These are phyloP conservation scores for Orthonevra nobilis DNA, from an alignment of 2,888 invertebrate species.

Conservation along the genomic window DNA sequence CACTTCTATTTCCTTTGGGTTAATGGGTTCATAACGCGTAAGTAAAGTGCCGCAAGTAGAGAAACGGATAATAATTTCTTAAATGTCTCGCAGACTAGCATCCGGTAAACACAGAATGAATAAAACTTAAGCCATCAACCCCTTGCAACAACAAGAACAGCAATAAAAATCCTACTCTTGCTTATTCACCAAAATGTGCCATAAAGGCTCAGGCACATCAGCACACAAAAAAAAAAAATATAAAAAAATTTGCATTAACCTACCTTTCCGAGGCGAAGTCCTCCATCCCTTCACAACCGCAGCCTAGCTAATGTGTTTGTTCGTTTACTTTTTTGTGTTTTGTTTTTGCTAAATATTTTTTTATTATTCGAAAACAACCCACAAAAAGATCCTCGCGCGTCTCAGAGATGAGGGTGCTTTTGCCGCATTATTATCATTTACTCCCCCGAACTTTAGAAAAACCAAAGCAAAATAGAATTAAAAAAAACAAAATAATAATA, in stretches of 20 bases:
- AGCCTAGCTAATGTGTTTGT: slow-evolving; percentile 56
- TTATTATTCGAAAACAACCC: slow-evolving; percentile 64
- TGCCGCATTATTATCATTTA: slow-evolving; percentile 62
- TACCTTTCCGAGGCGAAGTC: slow-evolving; percentile 39
- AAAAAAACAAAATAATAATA: slow-evolving; percentile 54
- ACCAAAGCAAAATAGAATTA: slow-evolving; percentile 42
- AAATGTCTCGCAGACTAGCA: slow-evolving; percentile 33
- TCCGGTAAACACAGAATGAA: slow-evolving; percentile 38
- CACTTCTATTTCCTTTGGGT: slow-evolving; percentile 35
- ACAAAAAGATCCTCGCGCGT: slow-evolving; percentile 48
- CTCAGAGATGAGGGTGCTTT: slow-evolving; percentile 35
- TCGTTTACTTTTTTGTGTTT: slow-evolving; percentile 15
- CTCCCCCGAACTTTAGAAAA: slow-evolving; percentile 4
- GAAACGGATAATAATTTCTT: slow-evolving; percentile 53
- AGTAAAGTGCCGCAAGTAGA: slow-evolving; percentile 22
- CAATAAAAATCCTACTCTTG: slow-evolving; percentile 19
- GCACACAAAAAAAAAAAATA: slow-evolving; percentile 15
- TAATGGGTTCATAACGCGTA: slow-evolving; percentile 57
- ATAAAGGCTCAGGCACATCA: slow-evolving; percentile 17
- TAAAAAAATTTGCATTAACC: slow-evolving; percentile 54
- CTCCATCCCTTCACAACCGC: neutral
- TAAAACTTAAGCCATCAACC: slow-evolving; percentile 52
- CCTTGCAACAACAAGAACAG: slow-evolving; percentile 32
- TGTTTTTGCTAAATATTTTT: slow-evolving; percentile 45
- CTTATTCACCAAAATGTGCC: slow-evolving; percentile 15